Base-by-base conservation (phyloP, 2,888 invertebrate species). In the Standfussiana lucernea region DNA sequence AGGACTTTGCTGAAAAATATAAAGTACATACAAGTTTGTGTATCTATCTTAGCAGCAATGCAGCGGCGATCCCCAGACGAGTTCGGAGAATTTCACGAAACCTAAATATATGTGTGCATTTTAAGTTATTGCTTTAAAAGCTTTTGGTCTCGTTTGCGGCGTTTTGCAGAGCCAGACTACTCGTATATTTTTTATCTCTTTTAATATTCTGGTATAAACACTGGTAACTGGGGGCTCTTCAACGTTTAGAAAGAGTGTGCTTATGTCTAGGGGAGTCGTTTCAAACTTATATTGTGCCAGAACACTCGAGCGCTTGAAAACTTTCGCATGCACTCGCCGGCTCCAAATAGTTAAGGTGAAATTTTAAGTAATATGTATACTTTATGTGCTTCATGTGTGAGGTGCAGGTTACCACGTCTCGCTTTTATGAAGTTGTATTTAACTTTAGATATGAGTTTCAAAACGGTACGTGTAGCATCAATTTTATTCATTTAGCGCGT, bases 341-440 rank as follows among this genome's bases (percentile, higher is more conserved):
- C 70, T 66, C 37, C 67, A 78, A 82, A 86, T 80, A 79, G 59
- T 82, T 82, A 62, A 68, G 80, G 76, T 80, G 71, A 67, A 81
- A 72, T 83, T 82, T 80, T 61, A 86, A 85, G 76, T 79, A 83
- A 82, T 76, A 70, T 77, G 77, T 76, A 69, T 71, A 79, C 59
- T 76, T 82, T 79, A 79, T 69, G 59, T 77, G 40, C 59, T 77
- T 83, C 77, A 78, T 72, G 62, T 77, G 40, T 61, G 35, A 75
- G 61, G 61, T 75, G 61, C 67, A 65, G 69, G 47, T 56, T 68
- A 68, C 50, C 77, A 77, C 68, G 71, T 79, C 56, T 67, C n/a
- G 62, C 50, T 65, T 77, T 50, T 67, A 77, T 72, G 40, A 37
- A 13, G 61, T 32, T 45, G 62, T 72, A 66, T 79, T 77, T 64